These are phyloP conservation scores for Acrossocheilus wenchowensis DNA, from an alignment of 2,797 vertebrate species.

Conservation along the genomic window DNA sequence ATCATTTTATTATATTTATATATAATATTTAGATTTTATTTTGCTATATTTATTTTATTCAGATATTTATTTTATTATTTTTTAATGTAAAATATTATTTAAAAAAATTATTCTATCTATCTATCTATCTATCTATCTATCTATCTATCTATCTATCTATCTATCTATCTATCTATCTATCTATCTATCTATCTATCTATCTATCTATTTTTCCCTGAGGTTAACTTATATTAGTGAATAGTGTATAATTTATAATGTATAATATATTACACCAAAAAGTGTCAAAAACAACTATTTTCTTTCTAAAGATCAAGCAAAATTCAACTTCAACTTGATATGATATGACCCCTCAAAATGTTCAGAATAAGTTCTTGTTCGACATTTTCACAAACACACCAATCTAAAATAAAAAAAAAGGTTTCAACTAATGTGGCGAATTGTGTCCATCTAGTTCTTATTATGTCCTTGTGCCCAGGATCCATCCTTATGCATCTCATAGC, in stretches of 20 bases:
- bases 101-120: too few relatives aligned
- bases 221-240: neutral
- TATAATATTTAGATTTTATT: too few relatives aligned
- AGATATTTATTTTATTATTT: too few relatives aligned
- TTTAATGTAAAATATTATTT: too few relatives aligned
- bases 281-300: neutral
- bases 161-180: too few relatives aligned
- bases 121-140: too few relatives aligned
- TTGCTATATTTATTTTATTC: too few relatives aligned
- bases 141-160: too few relatives aligned
- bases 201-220: neutral
- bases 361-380: neutral
- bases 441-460: neutral
- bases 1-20: too few relatives aligned
- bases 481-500: neutral
- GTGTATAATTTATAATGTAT: too few relatives aligned
- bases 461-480: neutral
- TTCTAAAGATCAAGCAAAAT: neutral
- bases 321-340: neutral
- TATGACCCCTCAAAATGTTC: neutral
- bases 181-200: too few relatives aligned
- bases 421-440: neutral
- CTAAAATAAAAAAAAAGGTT: neutral
- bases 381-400: neutral
- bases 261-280: neutral